Evolutionary conservation across 2,888 invertebrate genomes (phyloP), one percentile per base, ranked within the genome.

Genomic region (Halocaridina rubra): DNA sequence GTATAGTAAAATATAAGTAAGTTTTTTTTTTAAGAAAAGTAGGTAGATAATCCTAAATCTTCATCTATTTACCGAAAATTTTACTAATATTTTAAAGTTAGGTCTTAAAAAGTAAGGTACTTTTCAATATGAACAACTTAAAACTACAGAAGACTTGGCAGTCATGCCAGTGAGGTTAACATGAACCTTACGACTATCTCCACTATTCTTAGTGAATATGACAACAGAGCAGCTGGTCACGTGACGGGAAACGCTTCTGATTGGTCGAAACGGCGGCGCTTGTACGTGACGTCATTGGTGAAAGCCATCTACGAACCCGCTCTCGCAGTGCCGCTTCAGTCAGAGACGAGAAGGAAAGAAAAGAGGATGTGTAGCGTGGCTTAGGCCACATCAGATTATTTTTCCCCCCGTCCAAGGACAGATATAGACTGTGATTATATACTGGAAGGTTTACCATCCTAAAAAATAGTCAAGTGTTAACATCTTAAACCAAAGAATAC

Each of bases 391-490:
- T 69, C 76, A 57, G 46, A 57, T 24, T 27, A 32, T 57, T 77
- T 79, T 57, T 27, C 64, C 64, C 81, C 84, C 84, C 87, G 84
- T 86, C 80, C 80, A 85, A 75, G 80, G 81, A 81, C 84, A 84
- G 77, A 82, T 33, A 79, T 71, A 78, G 84, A 87, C 87, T 87
- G 84, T 87, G 87, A 84, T 87, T 71, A 67, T 69, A 81, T n/a
- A n/a, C 30, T 77, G 76, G 76, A 57, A 78, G 81, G 72, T 72
- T 53, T 81, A 78, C 53, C 72, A 76, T 74, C 46, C 79, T 74
- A 81, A 74, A n/a, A n/a, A n/a, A n/a, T 29, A 80, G 80, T 75
- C 64, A 84, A n/a, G 79, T 79, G 79, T 71, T n/a, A 80, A 80
- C 57, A 46, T 72, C 27, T 29, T 33, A 76, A 81, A 81, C 77